Evolutionary conservation across 2,888 invertebrate genomes (phyloP), one percentile per base, ranked within the genome.

Genomic region (Pterobdella sp.): DNA sequence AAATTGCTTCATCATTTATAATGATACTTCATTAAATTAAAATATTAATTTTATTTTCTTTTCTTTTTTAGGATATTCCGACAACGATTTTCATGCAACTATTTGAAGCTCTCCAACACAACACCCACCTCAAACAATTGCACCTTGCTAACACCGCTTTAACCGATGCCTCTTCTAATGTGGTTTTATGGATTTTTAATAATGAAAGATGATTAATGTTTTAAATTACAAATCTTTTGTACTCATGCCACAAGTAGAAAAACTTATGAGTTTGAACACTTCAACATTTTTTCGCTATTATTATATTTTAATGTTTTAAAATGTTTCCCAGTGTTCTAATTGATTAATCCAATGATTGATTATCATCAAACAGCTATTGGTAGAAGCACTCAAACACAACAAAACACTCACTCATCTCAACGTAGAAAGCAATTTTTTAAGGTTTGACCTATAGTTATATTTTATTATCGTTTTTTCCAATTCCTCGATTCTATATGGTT

Each of bases 371-470:
- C 78, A 82, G 82, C 78, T 76, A 72, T 73, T 83, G 66, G 81
- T 79, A 71, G 92, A 91, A 80, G 92, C 93, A 70, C 77, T 87
- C 63, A 81, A 84, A 74, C 81, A 80, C 42, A 86, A 86, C 78
- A 83, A 83, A 72, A 83, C 84, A 1, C 79, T 87, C 68, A 82
- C 82, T 74, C 81, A 81, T 26, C 87, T 95, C 78, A 88, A 88
- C 84, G 90, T 94, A 79, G 96, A 97, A 88, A 95, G 95, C 80
- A 98, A 98, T 88, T 94, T 93, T 86, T 90, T 99, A 22, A 56
- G 60, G 60, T 56, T 22, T 22, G 4, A 18, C n/a, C 26, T 56
- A 26, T 18, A 42, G 18, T 42, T 14, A 42, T 14, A 14, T 18
- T 14, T 42, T 7, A 14, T 42, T 14, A 14, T 14, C 7, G 18